Conservation (phyloP, 2,888 invertebrate genomes). For the Philaethria dido region DNA sequence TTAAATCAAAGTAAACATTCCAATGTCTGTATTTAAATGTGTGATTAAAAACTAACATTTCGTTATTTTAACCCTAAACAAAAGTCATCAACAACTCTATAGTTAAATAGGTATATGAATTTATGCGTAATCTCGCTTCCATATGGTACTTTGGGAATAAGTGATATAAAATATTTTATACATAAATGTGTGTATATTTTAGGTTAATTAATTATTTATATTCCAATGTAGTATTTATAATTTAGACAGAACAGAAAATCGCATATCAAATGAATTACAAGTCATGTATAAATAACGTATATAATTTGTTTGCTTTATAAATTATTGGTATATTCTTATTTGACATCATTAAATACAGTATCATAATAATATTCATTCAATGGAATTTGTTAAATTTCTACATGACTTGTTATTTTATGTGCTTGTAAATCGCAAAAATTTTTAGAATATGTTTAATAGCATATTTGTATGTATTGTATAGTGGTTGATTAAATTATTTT, state of each 20-base stretch:
- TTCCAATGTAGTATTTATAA: conserved; percentile 53
- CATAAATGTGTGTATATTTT: conserved; percentile 56
- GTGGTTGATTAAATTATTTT: conserved; percentile 81
- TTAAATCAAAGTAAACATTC: conserved; percentile 6
- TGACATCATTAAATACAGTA: conserved; percentile 10
- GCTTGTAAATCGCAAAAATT: conserved; percentile 29
- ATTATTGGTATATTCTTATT: background rate
- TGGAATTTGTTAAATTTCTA: background rate
- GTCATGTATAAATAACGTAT: conserved; percentile 17
- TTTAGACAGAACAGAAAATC: conserved; percentile 21
- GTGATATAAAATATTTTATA: conserved; percentile 45
- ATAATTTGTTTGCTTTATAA: conserved; percentile 1
- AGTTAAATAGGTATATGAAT: conserved; percentile 1
- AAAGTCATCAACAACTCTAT: background rate
- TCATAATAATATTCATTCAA: background rate
- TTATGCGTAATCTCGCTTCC: conserved; percentile 20
- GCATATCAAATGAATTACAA: conserved; percentile 30
- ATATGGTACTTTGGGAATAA: conserved; percentile 37
- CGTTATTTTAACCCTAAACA: background rate
- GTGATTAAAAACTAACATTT: conserved; percentile 14
- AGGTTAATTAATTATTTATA: conserved; percentile 63
- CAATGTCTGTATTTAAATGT: conserved; percentile 3
- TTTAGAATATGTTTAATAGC: conserved; percentile 29
- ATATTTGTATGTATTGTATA: conserved; percentile 76
- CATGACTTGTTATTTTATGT: conserved; percentile 29